phyloP scores from a whole-genome alignment of 2,888 invertebrate genomes.

The Artemia sinica region DNA sequence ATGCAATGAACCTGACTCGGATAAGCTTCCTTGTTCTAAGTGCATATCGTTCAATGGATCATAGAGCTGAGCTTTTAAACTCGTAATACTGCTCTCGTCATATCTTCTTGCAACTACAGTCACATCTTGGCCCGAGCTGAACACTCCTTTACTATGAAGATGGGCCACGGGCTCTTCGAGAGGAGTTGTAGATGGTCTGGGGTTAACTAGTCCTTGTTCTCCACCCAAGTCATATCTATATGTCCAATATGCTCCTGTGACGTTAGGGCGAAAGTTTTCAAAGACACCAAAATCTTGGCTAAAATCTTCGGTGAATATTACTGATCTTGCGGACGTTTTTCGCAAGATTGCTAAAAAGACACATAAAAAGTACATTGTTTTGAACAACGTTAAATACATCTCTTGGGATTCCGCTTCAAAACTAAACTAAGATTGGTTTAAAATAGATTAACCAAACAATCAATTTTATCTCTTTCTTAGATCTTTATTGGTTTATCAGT shows the following conservation, averaged over 20 bases:
- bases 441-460: too few species aligned
- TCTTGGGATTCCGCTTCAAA: too few species aligned
- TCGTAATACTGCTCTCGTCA: background rate
- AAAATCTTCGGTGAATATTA: background rate
- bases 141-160: background rate
- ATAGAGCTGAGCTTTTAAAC: background rate
- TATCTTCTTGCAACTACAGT: background rate
- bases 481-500: too few species aligned
- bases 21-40: background rate
- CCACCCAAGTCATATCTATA: background rate
- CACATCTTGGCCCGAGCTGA: background rate
- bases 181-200: background rate
- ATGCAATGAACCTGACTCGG: background rate
- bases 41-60: constrained; percentile 5
- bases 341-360: background rate
- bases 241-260: background rate
- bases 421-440: too few species aligned
- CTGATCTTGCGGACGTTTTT: background rate
- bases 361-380: too few species aligned
- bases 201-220: background rate
- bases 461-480: too few species aligned
- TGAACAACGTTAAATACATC: too few species aligned
- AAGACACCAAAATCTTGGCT: background rate
- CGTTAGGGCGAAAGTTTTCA: background rate
- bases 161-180: background rate